Evolutionary conservation across 2,888 invertebrate genomes (phyloP), one percentile per base, ranked within the genome.

Genomic region (Dryococelus australis): DNA sequence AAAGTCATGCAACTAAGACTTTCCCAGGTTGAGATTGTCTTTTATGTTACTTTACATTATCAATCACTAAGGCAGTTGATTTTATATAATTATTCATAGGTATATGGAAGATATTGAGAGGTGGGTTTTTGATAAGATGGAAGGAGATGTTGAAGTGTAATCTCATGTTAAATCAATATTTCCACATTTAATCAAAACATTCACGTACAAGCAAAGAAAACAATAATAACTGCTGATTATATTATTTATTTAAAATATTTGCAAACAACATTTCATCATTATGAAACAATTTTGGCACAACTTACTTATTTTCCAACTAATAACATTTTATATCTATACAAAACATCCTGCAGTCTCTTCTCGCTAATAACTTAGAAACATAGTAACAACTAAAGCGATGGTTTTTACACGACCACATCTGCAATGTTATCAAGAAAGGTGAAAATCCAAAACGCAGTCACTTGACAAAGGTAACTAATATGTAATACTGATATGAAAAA

Each of bases 171-270:
- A 35, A 35, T 35, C 35, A 35, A 1, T 35, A 35, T 35, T 35
- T 35, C 35, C 35, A 35, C 35, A 35, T 35, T 35, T 35, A 35
- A 35, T 35, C 35, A 35, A 35, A 35, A 35, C 35, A 35, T 35
- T 35, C 35, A 35, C 35, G 35, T 35, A 35, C 47, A 47, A 10
- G 16, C 12, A 47, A 65, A 65, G 20, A 65, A 65, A 65, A 65
- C 65, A 0, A 65, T 20, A n/a, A 8, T 65, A 65, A 65, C 16
- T 24, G 65, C 65, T 24, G 65, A 65, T n/a, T 8, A 20, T 65
- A 65, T 65, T 65, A 65, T 65, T 65, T 65, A 65, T 65, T 65
- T 65, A 65, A 65, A 65, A 65, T 65, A 65, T 65, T 65, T 65
- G 65, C 65, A 65, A 65, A 65, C 65, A 65, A 65, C 65, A 65